Evolutionary conservation across 2,113 vertebrate species (phyloP).

Genomic region (Oncorhynchus mykiss): DNA sequence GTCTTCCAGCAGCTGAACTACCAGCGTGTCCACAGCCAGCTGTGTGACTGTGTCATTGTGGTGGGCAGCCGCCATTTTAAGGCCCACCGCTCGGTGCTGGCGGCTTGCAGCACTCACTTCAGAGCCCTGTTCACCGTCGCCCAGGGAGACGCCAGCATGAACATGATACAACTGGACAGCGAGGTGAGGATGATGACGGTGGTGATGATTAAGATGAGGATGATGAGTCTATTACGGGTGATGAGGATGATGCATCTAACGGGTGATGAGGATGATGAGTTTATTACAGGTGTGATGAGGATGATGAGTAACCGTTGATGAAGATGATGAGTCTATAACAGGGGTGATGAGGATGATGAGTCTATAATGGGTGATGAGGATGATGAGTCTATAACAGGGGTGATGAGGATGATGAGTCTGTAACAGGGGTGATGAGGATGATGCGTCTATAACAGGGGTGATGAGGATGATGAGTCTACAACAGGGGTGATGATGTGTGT

Average conservation of each 20-base stretch:
- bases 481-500: too few relatives aligned
- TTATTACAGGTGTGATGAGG: too few relatives aligned
- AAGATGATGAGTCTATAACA: too few relatives aligned
- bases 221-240: neutral
- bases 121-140: constrained; percentile 93
- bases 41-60: constrained; percentile 94
- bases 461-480: too few relatives aligned
- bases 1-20: constrained; percentile 97
- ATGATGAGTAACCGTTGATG: too few relatives aligned
- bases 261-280: neutral
- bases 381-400: too few relatives aligned
- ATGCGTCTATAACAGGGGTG: too few relatives aligned
- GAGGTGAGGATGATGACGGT: constrained; percentile 68
- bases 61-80: constrained; percentile 95
- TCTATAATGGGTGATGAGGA: neutral
- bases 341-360: neutral
- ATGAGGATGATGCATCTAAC: neutral
- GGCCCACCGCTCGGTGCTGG: constrained; percentile 92
- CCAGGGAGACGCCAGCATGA: constrained; percentile 90
- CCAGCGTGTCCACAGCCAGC: constrained; percentile 91
- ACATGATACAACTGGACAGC: constrained; percentile 95
- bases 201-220: neutral
- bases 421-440: too few relatives aligned
- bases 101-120: constrained; percentile 96
- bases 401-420: too few relatives aligned